phyloP scores from a whole-genome alignment of 64 coral and sea anemone species.

The Cladopsammia gracilis region DNA sequence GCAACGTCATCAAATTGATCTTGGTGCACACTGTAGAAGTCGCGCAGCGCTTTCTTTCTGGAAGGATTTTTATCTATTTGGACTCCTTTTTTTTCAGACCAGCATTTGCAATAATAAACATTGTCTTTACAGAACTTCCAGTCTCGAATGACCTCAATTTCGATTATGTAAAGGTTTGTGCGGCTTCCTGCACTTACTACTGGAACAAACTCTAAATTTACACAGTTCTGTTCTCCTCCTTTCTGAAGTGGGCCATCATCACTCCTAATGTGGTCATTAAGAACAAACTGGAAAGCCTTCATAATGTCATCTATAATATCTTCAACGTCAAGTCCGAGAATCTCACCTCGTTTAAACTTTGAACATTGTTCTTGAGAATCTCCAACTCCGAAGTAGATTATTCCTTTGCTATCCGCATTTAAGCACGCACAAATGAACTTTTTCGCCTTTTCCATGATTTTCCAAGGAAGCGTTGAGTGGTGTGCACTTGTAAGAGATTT shows the following conservation, averaged over 20 bases:
- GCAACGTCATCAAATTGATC: constrained; percentile 46
- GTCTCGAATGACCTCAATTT: constrained; percentile 37
- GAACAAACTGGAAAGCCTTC: constrained; percentile 46
- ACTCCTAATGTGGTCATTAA: constrained; percentile 58
- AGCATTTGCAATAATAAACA: constrained; percentile 42
- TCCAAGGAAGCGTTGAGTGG: constrained; percentile 28
- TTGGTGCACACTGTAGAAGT: constrained; percentile 59
- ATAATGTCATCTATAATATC: constrained; percentile 35
- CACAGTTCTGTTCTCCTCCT: constrained; percentile 41
- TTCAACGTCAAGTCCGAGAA: constrained; percentile 19
- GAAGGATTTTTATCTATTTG: not conserved
- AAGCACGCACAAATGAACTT: constrained; percentile 63
- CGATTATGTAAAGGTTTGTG: constrained; percentile 32
- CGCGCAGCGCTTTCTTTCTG: constrained; percentile 34
- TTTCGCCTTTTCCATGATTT: constrained; percentile 66
- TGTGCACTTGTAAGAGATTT: constrained; percentile 34
- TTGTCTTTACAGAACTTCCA: constrained; percentile 69
- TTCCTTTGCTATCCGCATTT: constrained; percentile 55
- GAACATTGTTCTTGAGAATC: constrained; percentile 37
- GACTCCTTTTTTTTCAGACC: constrained; percentile 45
- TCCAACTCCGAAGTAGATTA: constrained; percentile 64
- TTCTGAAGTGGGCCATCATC: constrained; percentile 43
- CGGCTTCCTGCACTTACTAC: not conserved
- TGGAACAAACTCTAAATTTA: constrained; percentile 54
- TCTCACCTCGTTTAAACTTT: constrained; percentile 33